Evolutionary conservation across 64 coral and sea anemone species (phyloP).

Genomic region (Dendronephthya gigantea): DNA sequence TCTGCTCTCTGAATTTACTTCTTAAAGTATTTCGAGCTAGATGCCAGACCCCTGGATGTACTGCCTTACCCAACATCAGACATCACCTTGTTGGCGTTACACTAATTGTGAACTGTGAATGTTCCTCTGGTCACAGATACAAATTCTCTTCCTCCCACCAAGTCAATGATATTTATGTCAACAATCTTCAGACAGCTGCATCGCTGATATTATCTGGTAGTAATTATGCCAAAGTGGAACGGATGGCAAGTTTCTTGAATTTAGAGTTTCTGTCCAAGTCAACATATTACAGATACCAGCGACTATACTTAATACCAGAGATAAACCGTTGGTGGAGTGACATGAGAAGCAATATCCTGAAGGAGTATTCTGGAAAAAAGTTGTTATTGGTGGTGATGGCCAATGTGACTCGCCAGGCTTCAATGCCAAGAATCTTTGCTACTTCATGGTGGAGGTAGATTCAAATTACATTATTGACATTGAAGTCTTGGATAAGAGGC

Average conservation of each 20-base stretch:
- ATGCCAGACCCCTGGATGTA: background rate
- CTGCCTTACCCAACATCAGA: background rate
- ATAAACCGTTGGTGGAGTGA: no score
- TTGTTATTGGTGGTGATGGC: no score
- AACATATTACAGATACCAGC: no score
- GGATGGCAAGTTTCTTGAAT: no score
- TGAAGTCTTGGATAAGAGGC: background rate
- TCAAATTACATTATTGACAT: constrained; percentile 17
- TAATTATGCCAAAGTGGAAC: constrained; percentile 13
- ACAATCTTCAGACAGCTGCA: constrained; percentile 29
- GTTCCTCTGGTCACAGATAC: no score
- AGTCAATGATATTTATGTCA: no score
- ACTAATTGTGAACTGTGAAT: constrained; percentile 8
- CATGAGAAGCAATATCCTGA: no score
- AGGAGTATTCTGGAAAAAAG: no score
- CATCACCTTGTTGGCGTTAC: constrained; percentile 9
- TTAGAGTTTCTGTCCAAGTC: no score
- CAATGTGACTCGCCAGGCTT: no score
- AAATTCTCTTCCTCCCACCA: no score
- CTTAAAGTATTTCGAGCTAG: background rate
- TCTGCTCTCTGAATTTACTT: background rate
- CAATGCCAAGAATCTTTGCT: constrained; percentile 6
- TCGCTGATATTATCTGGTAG: constrained; percentile 16
- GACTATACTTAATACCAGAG: no score
- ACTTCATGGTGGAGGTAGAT: constrained; percentile 13